These are phyloP conservation scores for Potamilus streckersoni DNA, from an alignment of 1,140 invertebrate species.

Conservation along the genomic window DNA sequence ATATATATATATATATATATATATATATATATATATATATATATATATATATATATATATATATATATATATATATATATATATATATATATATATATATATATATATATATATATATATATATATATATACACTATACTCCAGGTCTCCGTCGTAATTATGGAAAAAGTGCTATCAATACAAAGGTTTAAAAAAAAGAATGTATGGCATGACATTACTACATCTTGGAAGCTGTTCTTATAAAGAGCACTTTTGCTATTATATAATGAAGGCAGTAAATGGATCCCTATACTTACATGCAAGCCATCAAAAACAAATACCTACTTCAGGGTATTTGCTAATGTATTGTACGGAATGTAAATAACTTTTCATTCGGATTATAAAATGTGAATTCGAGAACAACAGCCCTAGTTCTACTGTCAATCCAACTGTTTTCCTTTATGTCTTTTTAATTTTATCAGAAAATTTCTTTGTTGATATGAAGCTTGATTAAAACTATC, in stretches of 20 bases:
- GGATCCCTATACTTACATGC: conserved; percentile 45
- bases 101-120: too few relatives aligned
- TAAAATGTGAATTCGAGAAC: conserved; percentile 71
- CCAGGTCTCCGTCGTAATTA: conserved; percentile 85
- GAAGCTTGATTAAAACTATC: conserved; percentile 36
- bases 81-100: too few relatives aligned
- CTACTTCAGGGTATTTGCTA: conserved; percentile 68
- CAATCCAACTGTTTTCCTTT: conserved; percentile 66
- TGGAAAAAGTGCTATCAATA: conserved; percentile 81
- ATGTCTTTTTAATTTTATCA: conserved; percentile 53
- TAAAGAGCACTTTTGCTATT: conserved; percentile 73
- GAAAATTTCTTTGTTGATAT: conserved; percentile 27
- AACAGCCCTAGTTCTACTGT: conserved; percentile 68
- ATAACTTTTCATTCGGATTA: conserved; percentile 63
- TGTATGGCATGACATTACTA: conserved; percentile 78
- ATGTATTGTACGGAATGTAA: conserved; percentile 30
- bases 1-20: too few relatives aligned
- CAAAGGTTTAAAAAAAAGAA: conserved; percentile 80
- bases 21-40: too few relatives aligned
- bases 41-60: too few relatives aligned
- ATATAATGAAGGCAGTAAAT: conserved; percentile 36
- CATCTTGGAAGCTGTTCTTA: conserved; percentile 79
- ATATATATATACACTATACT: too few relatives aligned
- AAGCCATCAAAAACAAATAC: conserved; percentile 52
- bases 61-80: too few relatives aligned